Percentiles rank a stretch among this genome's conserved stretches.
Conservation (phyloP, 1,140 invertebrate species). For the Oncopodura yosiiana region DNA sequence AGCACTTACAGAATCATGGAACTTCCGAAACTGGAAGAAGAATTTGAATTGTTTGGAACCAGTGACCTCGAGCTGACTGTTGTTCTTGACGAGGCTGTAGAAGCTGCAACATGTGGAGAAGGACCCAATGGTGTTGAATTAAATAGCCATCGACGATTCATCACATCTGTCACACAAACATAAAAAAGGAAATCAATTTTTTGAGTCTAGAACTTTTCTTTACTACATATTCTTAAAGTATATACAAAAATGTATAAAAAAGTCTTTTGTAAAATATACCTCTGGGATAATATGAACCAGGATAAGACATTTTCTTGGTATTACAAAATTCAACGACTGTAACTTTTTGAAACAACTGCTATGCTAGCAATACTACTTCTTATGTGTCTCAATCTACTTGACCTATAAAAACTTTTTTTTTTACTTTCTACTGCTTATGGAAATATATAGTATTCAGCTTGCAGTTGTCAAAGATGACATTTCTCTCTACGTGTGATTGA, state of each 20-base stretch:
- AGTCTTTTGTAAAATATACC: neutral
- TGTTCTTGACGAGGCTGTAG: constrained; percentile 1
- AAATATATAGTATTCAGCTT: too few species aligned
- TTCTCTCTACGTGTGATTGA: too few species aligned
- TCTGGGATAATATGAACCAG: neutral
- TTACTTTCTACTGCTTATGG: too few species aligned
- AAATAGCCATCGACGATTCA: constrained; percentile 19
- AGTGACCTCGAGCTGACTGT: too few species aligned
- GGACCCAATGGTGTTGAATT: constrained; percentile 6
- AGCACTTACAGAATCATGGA: neutral
- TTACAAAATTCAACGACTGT: too few species aligned
- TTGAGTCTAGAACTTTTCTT: neutral
- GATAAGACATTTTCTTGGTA: too few species aligned
- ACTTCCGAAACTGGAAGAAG: neutral
- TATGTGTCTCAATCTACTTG: too few species aligned
- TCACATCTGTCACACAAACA: constrained; percentile 2
- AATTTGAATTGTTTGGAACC: neutral
- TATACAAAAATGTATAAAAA: neutral
- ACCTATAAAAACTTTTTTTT: too few species aligned
- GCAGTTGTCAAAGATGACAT: too few species aligned
- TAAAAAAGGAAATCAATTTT: neutral
- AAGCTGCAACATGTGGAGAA: neutral
- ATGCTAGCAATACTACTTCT: too few species aligned
- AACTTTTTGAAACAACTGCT: too few species aligned
- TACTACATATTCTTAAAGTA: neutral